Evolutionary conservation across 2,113 vertebrate genomes (phyloP), one percentile per base, ranked within the genome.

Genomic region (Pterocles orientalis): DNA sequence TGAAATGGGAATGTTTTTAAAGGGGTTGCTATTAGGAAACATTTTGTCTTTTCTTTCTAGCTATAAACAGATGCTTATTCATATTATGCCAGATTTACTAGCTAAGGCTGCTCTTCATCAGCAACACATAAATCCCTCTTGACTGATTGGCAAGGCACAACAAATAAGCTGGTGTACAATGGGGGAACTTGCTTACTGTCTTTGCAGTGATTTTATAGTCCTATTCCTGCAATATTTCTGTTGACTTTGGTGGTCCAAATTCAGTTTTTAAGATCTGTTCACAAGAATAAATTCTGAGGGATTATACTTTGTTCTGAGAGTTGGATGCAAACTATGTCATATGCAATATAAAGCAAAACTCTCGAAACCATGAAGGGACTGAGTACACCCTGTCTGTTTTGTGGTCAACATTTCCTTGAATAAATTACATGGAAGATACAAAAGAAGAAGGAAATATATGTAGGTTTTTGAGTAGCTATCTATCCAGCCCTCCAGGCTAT

Each of bases 41-140:
- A 64, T 86, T 93, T 61, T 90, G 56, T 41, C 24, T 89, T 95
- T 86, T 93, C 83, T 82, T 91, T 82, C 57, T 76, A 71, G 80
- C 83, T 91, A 75, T 93, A 94, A 92, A 95, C 86, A 94, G 86
- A 91, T 88, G 69, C 36, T 95, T 89, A 87, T 91, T 96, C 72
- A 82, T 95, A 89, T 88, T 75, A 90, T 4, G 47, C 61, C 73
- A 92, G 53, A 92, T 88, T 96, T 95, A 88, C 76, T 93, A 90
- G 79, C 87, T 94, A 82, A 86, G 85, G 33, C 81, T 96, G 79
- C 73, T 94, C 72, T 91, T 86, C 94, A 96, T 94, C 92, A 95
- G 33, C 65, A 71, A 64, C 45, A 45, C 72, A 86, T 86, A 94
- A 95, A 96, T 93, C 69, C 36, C 29, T 73, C 86, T 92, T 95